phyloP scores from a whole-genome alignment of 1,140 invertebrate species.

The Liolophura sinensis region DNA sequence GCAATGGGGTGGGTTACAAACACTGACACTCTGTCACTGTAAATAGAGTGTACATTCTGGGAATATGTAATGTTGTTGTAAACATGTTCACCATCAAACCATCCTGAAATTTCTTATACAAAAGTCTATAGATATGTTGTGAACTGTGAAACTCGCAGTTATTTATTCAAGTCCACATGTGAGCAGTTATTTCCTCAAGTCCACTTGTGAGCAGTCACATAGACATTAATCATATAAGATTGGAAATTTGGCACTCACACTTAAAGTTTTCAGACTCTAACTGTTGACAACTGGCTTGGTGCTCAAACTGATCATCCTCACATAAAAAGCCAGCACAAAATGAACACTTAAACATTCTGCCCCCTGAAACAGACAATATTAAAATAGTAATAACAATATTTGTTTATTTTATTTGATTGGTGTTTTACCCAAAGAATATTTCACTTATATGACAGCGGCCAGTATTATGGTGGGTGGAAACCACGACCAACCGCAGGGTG shows the following conservation, averaged over 20 bases:
- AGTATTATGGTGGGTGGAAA: no score
- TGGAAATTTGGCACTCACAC: constrained; percentile 68
- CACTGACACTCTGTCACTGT: no score
- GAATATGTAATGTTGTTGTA: no score
- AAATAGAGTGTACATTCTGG: no score
- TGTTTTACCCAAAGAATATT: no score
- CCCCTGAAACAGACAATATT: constrained; percentile 44
- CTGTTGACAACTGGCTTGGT: constrained; percentile 95
- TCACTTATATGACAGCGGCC: no score
- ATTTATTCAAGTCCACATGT: neutral
- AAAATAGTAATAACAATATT: neutral
- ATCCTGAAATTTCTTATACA: neutral
- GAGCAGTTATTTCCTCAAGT: no score
- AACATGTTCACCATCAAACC: neutral
- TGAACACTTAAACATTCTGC: constrained; percentile 87
- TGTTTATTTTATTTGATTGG: no score
- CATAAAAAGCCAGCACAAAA: constrained; percentile 90
- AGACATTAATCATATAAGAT: neutral
- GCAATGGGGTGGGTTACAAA: neutral
- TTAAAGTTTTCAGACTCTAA: constrained; percentile 90
- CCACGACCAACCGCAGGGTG: no score
- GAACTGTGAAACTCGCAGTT: no score
- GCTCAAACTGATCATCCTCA: constrained; percentile 98
- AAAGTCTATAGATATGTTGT: neutral
- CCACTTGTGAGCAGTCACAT: no score